Evolutionary conservation across 2,888 invertebrate species (phyloP).

Genomic region (Agrochola litura): DNA sequence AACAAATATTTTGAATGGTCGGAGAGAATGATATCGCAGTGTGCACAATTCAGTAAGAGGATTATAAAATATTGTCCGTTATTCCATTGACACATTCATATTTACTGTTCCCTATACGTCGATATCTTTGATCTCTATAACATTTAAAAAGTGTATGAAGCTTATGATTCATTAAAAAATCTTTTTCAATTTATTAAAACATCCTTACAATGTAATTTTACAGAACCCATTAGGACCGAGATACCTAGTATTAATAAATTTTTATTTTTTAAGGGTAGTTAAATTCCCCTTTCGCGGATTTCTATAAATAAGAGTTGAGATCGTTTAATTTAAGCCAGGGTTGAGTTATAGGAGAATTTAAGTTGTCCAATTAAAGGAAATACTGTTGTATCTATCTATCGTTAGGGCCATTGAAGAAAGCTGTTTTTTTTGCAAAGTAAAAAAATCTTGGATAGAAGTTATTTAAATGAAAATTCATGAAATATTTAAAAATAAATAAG

Average conservation of each 20-base stretch:
- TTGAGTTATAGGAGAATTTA: conserved; percentile 46
- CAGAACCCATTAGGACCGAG: neutral
- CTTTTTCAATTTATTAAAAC: neutral
- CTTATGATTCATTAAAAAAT: conserved; percentile 4
- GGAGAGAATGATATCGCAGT: conserved; percentile 37
- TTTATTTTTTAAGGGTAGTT: conserved; percentile 33
- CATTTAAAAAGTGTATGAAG: neutral
- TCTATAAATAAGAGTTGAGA: conserved; percentile 53
- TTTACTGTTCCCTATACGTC: conserved; percentile 27
- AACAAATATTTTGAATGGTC: conserved; percentile 20
- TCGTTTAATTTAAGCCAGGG: conserved; percentile 40
- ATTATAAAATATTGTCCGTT: conserved; percentile 51
- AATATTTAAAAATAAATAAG: neutral
- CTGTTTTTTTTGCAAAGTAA: neutral
- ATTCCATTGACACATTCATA: conserved; percentile 36
- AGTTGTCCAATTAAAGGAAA: conserved; percentile 35
- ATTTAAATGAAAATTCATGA: neutral
- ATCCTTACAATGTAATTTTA: conserved; percentile 1
- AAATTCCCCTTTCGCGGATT: conserved; percentile 37
- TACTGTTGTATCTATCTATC: neutral
- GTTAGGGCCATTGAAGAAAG: neutral
- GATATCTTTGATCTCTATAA: conserved; percentile 13
- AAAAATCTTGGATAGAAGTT: neutral
- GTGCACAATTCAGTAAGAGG: conserved; percentile 51
- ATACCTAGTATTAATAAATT: neutral